phyloP scores from a whole-genome alignment of 2,888 invertebrate species.

The Coecobrya sp. region DNA sequence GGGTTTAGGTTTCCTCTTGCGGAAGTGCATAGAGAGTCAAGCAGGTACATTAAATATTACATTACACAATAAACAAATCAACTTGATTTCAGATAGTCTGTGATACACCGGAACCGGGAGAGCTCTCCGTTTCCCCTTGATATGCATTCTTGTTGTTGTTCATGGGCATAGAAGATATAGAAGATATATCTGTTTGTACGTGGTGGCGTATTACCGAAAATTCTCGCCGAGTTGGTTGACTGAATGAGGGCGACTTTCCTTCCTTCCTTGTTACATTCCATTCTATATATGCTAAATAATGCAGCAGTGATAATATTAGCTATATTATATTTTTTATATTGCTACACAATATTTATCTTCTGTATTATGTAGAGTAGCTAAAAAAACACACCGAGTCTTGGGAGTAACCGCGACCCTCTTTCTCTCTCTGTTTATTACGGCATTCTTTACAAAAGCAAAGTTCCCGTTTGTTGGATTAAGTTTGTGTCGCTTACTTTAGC shows the following conservation, averaged over 20 bases:
- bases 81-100: not conserved
- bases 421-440: conserved; percentile 7
- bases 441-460: conserved; percentile 9
- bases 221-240: not conserved
- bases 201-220: not conserved
- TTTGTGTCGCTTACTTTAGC: not conserved
- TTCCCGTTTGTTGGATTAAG: conserved; percentile 18
- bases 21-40: not conserved
- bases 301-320: not conserved
- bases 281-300: not conserved
- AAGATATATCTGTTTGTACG: not conserved
- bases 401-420: not conserved
- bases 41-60: not conserved
- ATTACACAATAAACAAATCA: conserved; percentile 28
- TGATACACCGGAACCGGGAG: conserved; percentile 10
- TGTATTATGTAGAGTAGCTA: not conserved
- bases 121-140: not conserved
- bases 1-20: not conserved
- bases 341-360: not conserved
- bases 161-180: not conserved
- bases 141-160: not conserved
- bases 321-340: not conserved
- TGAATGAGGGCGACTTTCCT: not conserved
- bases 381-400: not conserved
- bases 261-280: conserved; percentile 2